phyloP scores from a whole-genome alignment of 2,797 vertebrate genomes.

The Hoplostethus atlanticus region DNA sequence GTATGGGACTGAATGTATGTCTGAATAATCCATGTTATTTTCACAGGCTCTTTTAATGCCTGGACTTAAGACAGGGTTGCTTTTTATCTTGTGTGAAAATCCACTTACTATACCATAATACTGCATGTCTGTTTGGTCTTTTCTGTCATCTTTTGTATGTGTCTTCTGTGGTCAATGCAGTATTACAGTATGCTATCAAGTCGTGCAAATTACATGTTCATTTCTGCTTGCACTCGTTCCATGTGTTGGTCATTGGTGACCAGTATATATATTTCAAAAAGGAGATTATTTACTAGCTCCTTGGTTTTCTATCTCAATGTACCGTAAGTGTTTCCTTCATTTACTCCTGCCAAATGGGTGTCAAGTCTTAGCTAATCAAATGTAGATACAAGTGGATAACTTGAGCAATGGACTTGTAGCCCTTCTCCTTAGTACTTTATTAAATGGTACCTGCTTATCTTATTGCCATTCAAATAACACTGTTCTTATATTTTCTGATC shows the following conservation, averaged over 20 bases:
- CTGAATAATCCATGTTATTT: slow-evolving; percentile 63
- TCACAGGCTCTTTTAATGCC: slow-evolving; percentile 63
- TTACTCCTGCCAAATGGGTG: slow-evolving; percentile 66
- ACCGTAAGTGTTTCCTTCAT: slow-evolving; percentile 73
- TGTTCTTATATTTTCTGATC: slow-evolving; percentile 11
- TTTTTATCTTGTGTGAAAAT: slow-evolving; percentile 57
- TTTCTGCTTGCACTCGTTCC: slow-evolving; percentile 52
- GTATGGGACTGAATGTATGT: slow-evolving; percentile 68
- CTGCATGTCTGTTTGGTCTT: slow-evolving; percentile 59
- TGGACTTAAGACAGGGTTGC: slow-evolving; percentile 57
- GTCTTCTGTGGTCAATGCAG: slow-evolving; percentile 50
- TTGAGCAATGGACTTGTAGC: slow-evolving; percentile 53
- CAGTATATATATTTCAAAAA: slow-evolving; percentile 40
- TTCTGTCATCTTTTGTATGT: slow-evolving; percentile 50
- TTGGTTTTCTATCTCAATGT: slow-evolving; percentile 67
- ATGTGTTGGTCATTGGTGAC: slow-evolving; percentile 31
- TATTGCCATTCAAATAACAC: slow-evolving; percentile 42
- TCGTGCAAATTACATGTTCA: slow-evolving; percentile 39
- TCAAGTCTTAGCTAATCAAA: slow-evolving; percentile 40
- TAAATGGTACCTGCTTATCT: slow-evolving; percentile 39
- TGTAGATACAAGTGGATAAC: slow-evolving; percentile 21
- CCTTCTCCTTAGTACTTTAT: slow-evolving; percentile 28
- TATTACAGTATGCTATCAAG: slow-evolving; percentile 47
- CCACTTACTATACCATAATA: slow-evolving; percentile 34
- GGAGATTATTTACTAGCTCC: slow-evolving; percentile 55